A percentile compares a stretch with the other conserved stretches of the same genome.
Conservation (phyloP, 2,888 invertebrate species). For the Macroteleia sp. region DNA sequence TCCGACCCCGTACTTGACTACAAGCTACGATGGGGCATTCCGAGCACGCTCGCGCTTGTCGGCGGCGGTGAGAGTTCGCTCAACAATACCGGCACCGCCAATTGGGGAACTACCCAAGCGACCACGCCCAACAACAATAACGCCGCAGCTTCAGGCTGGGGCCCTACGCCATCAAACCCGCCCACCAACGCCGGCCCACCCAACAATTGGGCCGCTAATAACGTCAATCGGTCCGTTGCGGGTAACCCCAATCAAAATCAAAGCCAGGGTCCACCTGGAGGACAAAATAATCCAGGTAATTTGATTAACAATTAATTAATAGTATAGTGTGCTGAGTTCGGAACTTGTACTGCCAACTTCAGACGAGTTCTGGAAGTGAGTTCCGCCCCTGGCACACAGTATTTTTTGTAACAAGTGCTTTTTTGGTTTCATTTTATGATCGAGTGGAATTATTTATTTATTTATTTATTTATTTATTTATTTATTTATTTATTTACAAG, state of each 20-base stretch:
- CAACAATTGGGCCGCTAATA: slow-evolving; percentile 78
- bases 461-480: too few species aligned
- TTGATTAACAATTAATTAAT: too few species aligned
- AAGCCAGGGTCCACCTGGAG: slow-evolving; percentile 77
- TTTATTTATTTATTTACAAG: too few species aligned
- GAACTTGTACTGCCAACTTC: too few species aligned
- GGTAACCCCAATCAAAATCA: slow-evolving; percentile 78
- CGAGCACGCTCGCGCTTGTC: slow-evolving; percentile 87
- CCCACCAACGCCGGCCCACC: slow-evolving; percentile 76
- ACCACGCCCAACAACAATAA: slow-evolving; percentile 87
- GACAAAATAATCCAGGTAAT: slow-evolving; percentile 76
- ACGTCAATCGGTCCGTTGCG: slow-evolving; percentile 77
- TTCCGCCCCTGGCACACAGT: too few species aligned
- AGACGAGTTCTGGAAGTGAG: too few species aligned
- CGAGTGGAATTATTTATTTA: too few species aligned
- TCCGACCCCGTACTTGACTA: slow-evolving; percentile 72
- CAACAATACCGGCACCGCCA: slow-evolving; percentile 88
- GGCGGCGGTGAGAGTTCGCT: slow-evolving; percentile 93
- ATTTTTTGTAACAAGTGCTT: too few species aligned
- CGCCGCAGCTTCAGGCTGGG: slow-evolving; percentile 85
- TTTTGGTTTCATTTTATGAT: too few species aligned
- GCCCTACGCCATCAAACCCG: slow-evolving; percentile 81
- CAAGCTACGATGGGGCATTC: slow-evolving; percentile 86
- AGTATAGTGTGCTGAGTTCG: too few species aligned
- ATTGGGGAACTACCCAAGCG: slow-evolving; percentile 91